Percentiles rank a stretch among this genome's conserved stretches.
Conservation (phyloP, 2,888 invertebrate genomes). For the Antheraea yamamai region DNA sequence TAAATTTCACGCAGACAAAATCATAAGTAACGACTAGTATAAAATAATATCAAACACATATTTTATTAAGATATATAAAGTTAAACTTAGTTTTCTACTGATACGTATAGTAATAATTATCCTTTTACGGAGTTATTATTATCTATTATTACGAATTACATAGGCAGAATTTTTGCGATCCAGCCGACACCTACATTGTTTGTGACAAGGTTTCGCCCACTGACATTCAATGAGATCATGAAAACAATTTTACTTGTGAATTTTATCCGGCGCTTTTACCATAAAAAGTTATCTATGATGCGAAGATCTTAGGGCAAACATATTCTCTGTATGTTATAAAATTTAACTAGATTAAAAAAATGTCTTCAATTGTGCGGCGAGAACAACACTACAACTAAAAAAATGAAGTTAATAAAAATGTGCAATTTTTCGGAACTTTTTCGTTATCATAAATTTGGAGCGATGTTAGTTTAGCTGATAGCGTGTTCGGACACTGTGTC, state of each 20-base stretch:
- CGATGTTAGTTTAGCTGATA: too few species aligned
- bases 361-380: too few species aligned
- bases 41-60: too few species aligned
- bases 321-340: background rate
- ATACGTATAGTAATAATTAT: background rate
- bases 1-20: too few species aligned
- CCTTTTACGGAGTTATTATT: background rate
- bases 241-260: conserved; percentile 15
- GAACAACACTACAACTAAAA: too few species aligned
- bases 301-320: background rate
- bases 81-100: background rate
- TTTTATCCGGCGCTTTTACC: background rate
- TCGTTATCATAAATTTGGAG: too few species aligned
- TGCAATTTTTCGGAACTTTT: background rate
- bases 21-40: too few species aligned
- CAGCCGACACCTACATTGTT: conserved; percentile 17
- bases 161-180: conserved; percentile 14
- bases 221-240: conserved; percentile 16
- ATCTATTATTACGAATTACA: conserved; percentile 9
- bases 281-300: background rate
- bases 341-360: too few species aligned
- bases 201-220: conserved; percentile 18
- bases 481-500: too few species aligned
- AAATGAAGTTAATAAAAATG: too few species aligned
- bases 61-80: background rate